Evolutionary conservation across 2,113 vertebrate genomes (phyloP).

Genomic region (Cyprinodon brontotheroides): DNA sequence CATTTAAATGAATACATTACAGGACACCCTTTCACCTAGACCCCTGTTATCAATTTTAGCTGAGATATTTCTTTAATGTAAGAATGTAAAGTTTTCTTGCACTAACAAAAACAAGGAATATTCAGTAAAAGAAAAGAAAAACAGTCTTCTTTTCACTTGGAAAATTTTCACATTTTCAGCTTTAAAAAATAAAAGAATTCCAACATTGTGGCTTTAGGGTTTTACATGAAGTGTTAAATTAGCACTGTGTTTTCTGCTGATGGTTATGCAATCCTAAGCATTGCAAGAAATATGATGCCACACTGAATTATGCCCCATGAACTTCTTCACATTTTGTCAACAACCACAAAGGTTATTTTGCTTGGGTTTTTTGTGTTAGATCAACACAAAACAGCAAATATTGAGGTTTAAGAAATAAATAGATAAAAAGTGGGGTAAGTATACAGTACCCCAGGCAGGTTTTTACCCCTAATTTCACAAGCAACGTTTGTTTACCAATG

Average conservation of each 20-base stretch:
- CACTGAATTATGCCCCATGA: not conserved
- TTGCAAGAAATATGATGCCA: constrained; percentile 1
- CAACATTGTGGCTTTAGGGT: not conserved
- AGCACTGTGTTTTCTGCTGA: constrained; percentile 6
- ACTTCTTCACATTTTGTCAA: not conserved
- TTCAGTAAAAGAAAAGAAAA: constrained; percentile 9
- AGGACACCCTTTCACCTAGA: not conserved
- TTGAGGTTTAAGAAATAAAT: no score
- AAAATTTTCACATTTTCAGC: constrained; percentile 30
- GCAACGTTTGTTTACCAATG: no score
- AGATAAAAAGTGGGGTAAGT: no score
- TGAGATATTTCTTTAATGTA: constrained; percentile 1
- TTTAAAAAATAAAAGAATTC: constrained; percentile 25
- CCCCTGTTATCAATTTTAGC: not conserved
- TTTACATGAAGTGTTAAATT: constrained; percentile 30
- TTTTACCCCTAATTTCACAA: no score
- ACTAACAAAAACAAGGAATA: constrained; percentile 22
- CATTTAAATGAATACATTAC: not conserved
- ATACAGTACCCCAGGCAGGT: no score
- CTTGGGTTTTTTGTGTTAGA: not conserved
- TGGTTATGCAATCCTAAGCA: not conserved
- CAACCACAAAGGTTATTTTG: not conserved
- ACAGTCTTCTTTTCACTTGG: constrained; percentile 57
- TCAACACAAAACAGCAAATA: not conserved
- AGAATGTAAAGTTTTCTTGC: not conserved